phyloP scores from a whole-genome alignment of 2,797 vertebrate species.

The Pachyuromys duprasi region DNA sequence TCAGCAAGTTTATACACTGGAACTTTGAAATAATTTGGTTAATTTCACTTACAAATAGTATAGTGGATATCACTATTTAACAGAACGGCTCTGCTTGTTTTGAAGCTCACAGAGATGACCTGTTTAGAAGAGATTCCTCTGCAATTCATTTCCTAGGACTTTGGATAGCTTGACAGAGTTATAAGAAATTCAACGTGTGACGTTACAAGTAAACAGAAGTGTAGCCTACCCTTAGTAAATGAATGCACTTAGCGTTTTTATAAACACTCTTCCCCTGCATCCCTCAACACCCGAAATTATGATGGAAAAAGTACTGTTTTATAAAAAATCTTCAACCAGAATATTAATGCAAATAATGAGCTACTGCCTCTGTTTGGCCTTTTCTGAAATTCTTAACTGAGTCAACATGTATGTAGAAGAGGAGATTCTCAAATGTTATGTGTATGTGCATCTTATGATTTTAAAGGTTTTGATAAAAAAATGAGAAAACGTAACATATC shows the following conservation, averaged over 20 bases:
- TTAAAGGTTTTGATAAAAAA: conserved; percentile 4
- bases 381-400: conserved; percentile 51
- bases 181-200: background rate
- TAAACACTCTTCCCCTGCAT: background rate
- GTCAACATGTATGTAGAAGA: background rate
- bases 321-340: conserved; percentile 6
- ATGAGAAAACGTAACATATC: background rate
- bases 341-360: conserved; percentile 26
- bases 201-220: background rate
- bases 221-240: background rate
- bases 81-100: background rate
- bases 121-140: background rate
- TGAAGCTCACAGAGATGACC: conserved; percentile 34
- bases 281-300: conserved; percentile 18
- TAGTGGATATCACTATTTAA: conserved; percentile 11
- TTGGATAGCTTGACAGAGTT: conserved; percentile 3
- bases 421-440: background rate
- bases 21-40: conserved; percentile 39
- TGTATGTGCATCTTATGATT: background rate
- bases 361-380: background rate
- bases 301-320: background rate
- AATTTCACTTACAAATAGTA: conserved; percentile 5
- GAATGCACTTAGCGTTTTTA: conserved; percentile 1
- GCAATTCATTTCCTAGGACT: background rate
- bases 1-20: background rate